These are phyloP conservation scores for Eptatretus atami DNA, from an alignment of 2,797 vertebrate species.

Conservation along the genomic window DNA sequence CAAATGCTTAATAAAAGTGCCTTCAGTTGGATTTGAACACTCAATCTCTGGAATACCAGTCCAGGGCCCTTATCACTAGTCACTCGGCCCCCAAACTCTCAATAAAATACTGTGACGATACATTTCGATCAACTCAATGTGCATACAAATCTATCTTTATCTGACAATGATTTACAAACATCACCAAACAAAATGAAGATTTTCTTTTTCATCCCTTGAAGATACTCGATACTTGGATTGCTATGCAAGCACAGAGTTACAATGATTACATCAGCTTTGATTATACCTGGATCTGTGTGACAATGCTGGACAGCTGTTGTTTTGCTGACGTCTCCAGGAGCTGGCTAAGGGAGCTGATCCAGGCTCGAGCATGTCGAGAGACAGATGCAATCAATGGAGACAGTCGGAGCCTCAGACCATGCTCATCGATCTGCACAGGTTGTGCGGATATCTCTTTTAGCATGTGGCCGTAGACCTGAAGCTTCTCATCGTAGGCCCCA, in stretches of 20 bases:
- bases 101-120: too few species aligned
- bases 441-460: conserved; percentile 23
- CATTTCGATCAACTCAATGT: too few species aligned
- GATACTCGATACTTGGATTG: too few species aligned
- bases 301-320: conserved; percentile 29
- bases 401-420: conserved; percentile 34
- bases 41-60: too few species aligned
- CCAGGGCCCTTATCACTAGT: too few species aligned
- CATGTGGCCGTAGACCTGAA: conserved; percentile 32
- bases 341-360: conserved; percentile 33
- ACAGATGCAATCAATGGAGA: conserved; percentile 23
- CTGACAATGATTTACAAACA: neutral
- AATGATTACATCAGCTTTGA: neutral
- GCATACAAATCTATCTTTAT: too few species aligned
- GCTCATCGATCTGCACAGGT: conserved; percentile 23
- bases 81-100: too few species aligned
- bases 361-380: conserved; percentile 27
- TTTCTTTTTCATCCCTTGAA: too few species aligned
- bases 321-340: conserved; percentile 36
- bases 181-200: neutral
- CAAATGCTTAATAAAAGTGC: too few species aligned
- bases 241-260: too few species aligned
- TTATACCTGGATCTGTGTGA: conserved; percentile 33
- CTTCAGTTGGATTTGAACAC: too few species aligned
- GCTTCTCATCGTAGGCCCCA: conserved; percentile 34